These are phyloP conservation scores for Taxidea taxus DNA, from an alignment of 2,113 vertebrate genomes.

Conservation along the genomic window DNA sequence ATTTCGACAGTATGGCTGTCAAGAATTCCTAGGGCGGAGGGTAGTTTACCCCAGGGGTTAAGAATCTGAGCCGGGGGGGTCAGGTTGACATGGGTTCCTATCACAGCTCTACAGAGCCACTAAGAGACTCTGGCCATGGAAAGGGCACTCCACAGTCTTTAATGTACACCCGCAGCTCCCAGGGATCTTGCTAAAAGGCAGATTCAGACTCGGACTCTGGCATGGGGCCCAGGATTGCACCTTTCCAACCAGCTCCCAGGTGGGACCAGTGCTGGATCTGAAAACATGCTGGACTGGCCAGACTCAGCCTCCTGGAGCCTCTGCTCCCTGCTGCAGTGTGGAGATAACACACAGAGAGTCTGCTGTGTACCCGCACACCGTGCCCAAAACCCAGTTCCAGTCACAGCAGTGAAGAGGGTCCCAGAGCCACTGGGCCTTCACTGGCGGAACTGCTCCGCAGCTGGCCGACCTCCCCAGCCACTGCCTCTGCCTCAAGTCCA, in stretches of 20 bases:
- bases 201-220: not conserved
- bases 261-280: not conserved
- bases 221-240: not conserved
- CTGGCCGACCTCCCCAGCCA: not conserved
- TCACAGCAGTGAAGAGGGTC: not conserved
- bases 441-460: rapidly evolving
- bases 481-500: not conserved
- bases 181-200: not conserved
- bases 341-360: not conserved
- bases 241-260: not conserved
- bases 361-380: not conserved
- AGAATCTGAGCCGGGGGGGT: not conserved
- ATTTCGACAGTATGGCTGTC: not conserved
- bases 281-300: not conserved
- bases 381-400: not conserved
- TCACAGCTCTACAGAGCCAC: too few relatives aligned
- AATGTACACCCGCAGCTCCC: rapidly evolving
- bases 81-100: not conserved
- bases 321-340: not conserved
- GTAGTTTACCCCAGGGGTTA: not conserved
- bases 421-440: not conserved
- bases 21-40: not conserved
- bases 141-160: not conserved
- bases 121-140: not conserved
- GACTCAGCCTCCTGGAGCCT: not conserved